Base-by-base conservation (phyloP, 2,888 invertebrate species). In the Cistogaster globosa region DNA sequence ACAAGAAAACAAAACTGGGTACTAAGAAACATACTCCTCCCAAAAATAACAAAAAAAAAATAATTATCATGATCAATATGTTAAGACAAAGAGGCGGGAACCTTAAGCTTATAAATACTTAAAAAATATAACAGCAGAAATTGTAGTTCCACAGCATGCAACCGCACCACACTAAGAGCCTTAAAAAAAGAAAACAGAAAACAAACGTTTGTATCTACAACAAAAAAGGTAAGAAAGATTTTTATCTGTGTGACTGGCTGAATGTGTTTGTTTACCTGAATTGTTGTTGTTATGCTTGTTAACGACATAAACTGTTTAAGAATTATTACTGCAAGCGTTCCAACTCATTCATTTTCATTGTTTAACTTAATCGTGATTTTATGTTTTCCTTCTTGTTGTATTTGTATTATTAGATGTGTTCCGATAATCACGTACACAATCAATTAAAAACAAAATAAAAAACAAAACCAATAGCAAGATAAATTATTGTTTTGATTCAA, bases 371-470 rank as follows among this genome's bases (percentile, higher is more conserved):
- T 85, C 82, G 75, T 82, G 74, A 82, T 75, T 82, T 71, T 71
- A 62, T 69, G 42, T 62, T 12, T 42, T 42, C 2, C 12, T 42
- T 42, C 12, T 42, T 79, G 48, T 65, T 62, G 32, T 62, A 69
- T 16, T 22, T 48, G 45, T 20, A 7, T 69, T 75, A 71, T 82
- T 75, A 69, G 78, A 83, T 82, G 71, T 82, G 85, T 79, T 78
- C 76, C 79, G 85, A 85, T 85, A 85, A 85, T 85, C 82, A 85
- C 85, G 85, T 85, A 83, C 78, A 82, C 82, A 82, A 85, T 85
- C 85, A 85, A 85, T 85, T 85, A 85, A 85, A 83, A 80, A 74
- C 26, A 80, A 71, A 77, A 72, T 65, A 60, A 67, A 58, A 68
- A 77, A 20, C 18, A 12, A 42, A 11, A 42, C n/a, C 16, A n/a